Evolutionary conservation across 1,140 invertebrate genomes (phyloP), one percentile per base, ranked within the genome.

Genomic region (Drosophila tropicalis): DNA sequence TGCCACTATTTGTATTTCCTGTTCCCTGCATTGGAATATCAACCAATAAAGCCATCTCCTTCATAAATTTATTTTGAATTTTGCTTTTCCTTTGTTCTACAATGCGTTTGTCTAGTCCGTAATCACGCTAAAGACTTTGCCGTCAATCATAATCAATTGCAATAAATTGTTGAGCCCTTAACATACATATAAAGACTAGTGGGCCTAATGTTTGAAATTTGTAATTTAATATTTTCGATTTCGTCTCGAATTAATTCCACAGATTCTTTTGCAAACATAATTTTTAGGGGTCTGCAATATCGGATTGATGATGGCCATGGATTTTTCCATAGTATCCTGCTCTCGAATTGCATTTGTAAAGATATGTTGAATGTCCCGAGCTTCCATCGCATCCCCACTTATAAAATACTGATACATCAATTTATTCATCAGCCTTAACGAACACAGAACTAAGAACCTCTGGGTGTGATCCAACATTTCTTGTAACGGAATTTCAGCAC

Each of bases 81-180:
- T 51, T 19, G 15, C 2, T 17, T 51, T 51, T 51, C 17, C 47
- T 17, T 51, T 51, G 10, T 22, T 51, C 3, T 51, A 51, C 15
- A 22, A 22, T 51, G 15, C 19, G 12, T 22, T 51, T 51, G 19
- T 51, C 47, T 22, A 22, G 19, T 17, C 47, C 47, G 19, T 7
- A 17, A 51, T 51, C n/a, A 47, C n/a, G 44, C 44, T 51, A 19
- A 54, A 54, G 47, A 54, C 12, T 54, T 54, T 54, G 15, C 44
- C 44, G 13, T 51, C 17, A 51, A 19, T 36, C 10, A 34, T 51
- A 9, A 17, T 51, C 32, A 34, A 34, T 34, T 34, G 32, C 32
- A 34, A 34, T 34, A 9, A 10, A 36, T n/a, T 9, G 10, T 36
- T 36, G 39, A 41, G 39, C 39, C n/a, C 39, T 41, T 4, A 41